phyloP scores from a whole-genome alignment of 2,113 vertebrate genomes.

The Bos indicus region DNA sequence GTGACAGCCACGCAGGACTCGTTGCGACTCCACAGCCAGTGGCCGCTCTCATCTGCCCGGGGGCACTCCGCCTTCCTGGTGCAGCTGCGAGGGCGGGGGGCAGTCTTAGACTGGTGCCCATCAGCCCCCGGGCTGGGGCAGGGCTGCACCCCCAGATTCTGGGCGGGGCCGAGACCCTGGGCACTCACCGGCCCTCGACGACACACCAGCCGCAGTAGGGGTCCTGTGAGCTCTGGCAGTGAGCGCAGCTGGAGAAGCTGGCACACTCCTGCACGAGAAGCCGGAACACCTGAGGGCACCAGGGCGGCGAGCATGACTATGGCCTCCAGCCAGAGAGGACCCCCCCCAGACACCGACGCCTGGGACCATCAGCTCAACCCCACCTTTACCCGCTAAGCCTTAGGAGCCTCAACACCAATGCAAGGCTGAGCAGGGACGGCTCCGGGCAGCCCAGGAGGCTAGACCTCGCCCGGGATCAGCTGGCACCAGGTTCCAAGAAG shows the following conservation, averaged over 20 bases:
- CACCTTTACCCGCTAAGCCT: too few relatives aligned
- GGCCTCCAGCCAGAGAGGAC: neutral
- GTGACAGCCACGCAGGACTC: constrained; percentile 85
- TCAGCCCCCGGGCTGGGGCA: fast-evolving
- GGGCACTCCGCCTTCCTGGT: constrained; percentile 86
- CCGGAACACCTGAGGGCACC: constrained; percentile 77
- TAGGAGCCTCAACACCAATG: neutral
- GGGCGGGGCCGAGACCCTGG: fast-evolving
- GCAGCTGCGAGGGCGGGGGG: constrained; percentile 76
- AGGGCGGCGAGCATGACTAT: fast-evolving
- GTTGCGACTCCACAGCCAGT: constrained; percentile 93
- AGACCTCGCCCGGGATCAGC: fast-evolving
- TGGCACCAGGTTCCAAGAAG: neutral
- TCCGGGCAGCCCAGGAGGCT: fast-evolving
- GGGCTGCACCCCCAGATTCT: neutral
- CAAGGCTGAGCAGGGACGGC: neutral
- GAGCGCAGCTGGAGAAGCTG: constrained; percentile 82
- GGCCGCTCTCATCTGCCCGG: constrained; percentile 79
- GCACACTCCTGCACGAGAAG: constrained; percentile 91
- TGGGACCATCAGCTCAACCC: fast-evolving
- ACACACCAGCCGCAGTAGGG: constrained; percentile 99
- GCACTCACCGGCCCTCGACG: constrained; percentile 77
- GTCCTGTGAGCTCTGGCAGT: constrained; percentile 86
- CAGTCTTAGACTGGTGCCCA: neutral
- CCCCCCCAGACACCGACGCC: fast-evolving